Base-by-base conservation (phyloP, 2,113 vertebrate species). In the Rafetus swinhoei region DNA sequence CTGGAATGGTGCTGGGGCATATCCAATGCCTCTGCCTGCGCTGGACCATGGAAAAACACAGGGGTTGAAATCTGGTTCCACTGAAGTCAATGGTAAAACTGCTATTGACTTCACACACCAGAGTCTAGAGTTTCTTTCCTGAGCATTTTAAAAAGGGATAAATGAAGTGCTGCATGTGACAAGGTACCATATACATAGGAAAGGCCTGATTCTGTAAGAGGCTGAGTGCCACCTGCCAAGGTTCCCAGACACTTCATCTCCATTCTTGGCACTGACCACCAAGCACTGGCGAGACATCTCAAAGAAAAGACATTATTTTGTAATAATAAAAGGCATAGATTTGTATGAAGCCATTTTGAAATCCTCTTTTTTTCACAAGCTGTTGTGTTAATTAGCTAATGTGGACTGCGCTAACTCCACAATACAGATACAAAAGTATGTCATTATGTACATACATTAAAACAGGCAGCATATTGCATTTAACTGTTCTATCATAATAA, bases 91-190 rank as follows among this genome's bases (percentile, higher is more conserved):
- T 8, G 19, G 88, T 54, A 90, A 92, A 55, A 1, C 50, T 85
- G 65, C 27, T 59, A 12, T 10, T 76, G 50, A 60, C 82, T 90
- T 81, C 86, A 14, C 18, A 7, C 7, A 85, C 77, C 45, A 89
- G 86, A 84, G 35, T 55, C 11, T 25, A 39, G 80, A 83, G 32
- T 50, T 21, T 77, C 77, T 95, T 82, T 32, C 52, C 24, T 55
- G 27, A 82, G 62, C 45, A 85, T 32, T 54, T 89, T 57, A 82
- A 85, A 94, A 95, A 82, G 11, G 5, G 85, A 95, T 81, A 84
- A 69, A 87, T 14, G 12, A 81, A 84, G 15, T 6, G 14, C 16
- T 25, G 3, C 10, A 29, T 14, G 45, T 77, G 89, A 72, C n/a
- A 84, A 82, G 76, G 79, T 0, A 13, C 4, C 27, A 7, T 60